Conservation (phyloP, 64 coral and sea anemone genomes). For the Stichodactyla mertensii region DNA sequence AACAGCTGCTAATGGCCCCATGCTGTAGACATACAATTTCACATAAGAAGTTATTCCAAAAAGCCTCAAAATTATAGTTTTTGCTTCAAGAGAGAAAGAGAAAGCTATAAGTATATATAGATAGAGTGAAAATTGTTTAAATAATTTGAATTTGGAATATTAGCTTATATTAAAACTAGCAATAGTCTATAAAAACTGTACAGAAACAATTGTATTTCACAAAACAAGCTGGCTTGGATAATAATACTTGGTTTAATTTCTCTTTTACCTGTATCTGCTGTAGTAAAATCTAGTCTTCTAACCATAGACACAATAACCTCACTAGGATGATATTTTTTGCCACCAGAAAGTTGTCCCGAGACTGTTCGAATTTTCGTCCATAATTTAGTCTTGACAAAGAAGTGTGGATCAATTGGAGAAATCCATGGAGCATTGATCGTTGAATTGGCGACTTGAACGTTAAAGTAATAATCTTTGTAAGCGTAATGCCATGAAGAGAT, state of each 20-base stretch:
- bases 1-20: no score
- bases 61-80: no score
- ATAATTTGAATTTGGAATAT: no score
- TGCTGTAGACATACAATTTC: no score
- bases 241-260: background rate
- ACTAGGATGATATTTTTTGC: slow-evolving; percentile 46
- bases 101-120: no score
- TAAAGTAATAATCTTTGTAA: slow-evolving; percentile 49
- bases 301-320: slow-evolving; percentile 64
- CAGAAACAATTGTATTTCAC: no score
- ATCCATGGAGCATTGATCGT: slow-evolving; percentile 73
- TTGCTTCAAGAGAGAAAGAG: no score
- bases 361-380: slow-evolving; percentile 46
- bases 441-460: slow-evolving; percentile 33
- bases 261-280: slow-evolving; percentile 27
- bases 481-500: slow-evolving; percentile 67
- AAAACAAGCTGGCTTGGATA: background rate
- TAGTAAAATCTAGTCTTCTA: slow-evolving; percentile 78
- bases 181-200: no score
- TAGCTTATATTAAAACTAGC: no score
- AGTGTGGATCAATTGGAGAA: slow-evolving; percentile 54
- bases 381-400: slow-evolving; percentile 51
- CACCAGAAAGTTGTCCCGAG: slow-evolving; percentile 38
- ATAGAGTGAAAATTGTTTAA: no score
- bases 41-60: no score